Evolutionary conservation across 2,888 invertebrate genomes (phyloP), one percentile per base, ranked within the genome.

Genomic region (Drosophila pullipes): DNA sequence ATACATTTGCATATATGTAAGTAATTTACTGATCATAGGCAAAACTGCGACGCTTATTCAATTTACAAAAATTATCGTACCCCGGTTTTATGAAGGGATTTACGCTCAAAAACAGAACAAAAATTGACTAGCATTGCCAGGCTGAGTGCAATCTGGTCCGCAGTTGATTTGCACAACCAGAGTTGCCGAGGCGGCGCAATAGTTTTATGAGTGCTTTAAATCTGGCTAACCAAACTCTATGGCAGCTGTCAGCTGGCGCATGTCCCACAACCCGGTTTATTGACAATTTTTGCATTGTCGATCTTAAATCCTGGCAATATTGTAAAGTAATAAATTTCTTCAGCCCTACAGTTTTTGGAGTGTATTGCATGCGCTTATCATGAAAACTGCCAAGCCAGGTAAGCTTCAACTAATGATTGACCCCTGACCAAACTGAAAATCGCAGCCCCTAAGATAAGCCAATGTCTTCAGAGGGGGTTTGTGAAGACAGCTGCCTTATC

Each of bases 371-470:
- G 25, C 53, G 60, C 49, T 47, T 59, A n/a, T 68, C 65, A 68
- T 69, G 68, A 74, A 74, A 70, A 54, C 47, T 55, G 37, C 25
- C 57, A 44, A n/a, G n/a, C 44, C 87, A 87, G 87, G 87, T 85
- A 83, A 85, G 81, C 83, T 87, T 62, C 73, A 50, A 58, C 66
- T 82, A 85, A 80, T 83, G 83, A 75, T 69, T 85, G 87, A 85
- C 87, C 83, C 85, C 71, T 78, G 81, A 74, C 82, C 80, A 65
- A 67, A 69, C 61, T 49, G 13, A 31, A 59, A 66, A 22, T 58
- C 63, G 69, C 85, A 87, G 87, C 87, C 85, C 83, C 78, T 75
- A 44, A 44, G 62, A 65, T 33, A 28, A 28, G 55, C 28, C 44
- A 61, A 47, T 60, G 33, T 81, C 66, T 74, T 69, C 53, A 44